Percentiles rank a stretch among this genome's conserved stretches.
Conservation (phyloP, 1,140 invertebrate genomes). For the Atopsyche davidsoni region DNA sequence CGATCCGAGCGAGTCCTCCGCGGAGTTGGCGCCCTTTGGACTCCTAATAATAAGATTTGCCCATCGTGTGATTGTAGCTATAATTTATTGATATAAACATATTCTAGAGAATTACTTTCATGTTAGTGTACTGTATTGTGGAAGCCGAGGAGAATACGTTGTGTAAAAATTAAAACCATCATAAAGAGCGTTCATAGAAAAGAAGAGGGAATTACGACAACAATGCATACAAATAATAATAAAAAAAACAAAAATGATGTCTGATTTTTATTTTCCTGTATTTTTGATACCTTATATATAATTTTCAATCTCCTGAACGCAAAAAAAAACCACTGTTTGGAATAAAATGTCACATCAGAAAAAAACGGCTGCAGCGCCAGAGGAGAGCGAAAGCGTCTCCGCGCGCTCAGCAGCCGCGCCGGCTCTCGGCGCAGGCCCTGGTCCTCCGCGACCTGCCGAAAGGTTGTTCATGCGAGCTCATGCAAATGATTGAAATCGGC, state of each 20-base stretch:
- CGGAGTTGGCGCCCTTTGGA: constrained; percentile 10
- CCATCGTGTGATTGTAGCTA: constrained; percentile 31
- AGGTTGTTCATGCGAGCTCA: no score
- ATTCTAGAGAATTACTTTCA: constrained; percentile 26
- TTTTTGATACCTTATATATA: no score
- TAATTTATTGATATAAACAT: constrained; percentile 30
- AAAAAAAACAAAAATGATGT: constrained; percentile 26
- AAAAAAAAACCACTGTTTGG: no score
- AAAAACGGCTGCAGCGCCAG: no score
- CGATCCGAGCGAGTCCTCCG: no score
- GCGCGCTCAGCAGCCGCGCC: no score
- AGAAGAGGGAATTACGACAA: constrained; percentile 17
- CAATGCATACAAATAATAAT: constrained; percentile 31
- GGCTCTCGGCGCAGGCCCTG: no score
- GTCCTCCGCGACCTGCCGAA: no score
- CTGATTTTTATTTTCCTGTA: constrained; percentile 6
- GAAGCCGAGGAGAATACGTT: constrained; percentile 16
- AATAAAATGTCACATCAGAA: no score
- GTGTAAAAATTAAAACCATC: constrained; percentile 27
- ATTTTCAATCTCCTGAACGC: no score
- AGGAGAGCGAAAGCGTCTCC: no score
- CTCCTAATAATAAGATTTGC: constrained; percentile 29
- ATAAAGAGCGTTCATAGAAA: constrained; percentile 24
- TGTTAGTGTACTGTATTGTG: constrained; percentile 31
- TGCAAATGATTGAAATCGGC: no score